Base-by-base conservation (phyloP, 2,113 vertebrate species). In the Syngnathus scovelli region DNA sequence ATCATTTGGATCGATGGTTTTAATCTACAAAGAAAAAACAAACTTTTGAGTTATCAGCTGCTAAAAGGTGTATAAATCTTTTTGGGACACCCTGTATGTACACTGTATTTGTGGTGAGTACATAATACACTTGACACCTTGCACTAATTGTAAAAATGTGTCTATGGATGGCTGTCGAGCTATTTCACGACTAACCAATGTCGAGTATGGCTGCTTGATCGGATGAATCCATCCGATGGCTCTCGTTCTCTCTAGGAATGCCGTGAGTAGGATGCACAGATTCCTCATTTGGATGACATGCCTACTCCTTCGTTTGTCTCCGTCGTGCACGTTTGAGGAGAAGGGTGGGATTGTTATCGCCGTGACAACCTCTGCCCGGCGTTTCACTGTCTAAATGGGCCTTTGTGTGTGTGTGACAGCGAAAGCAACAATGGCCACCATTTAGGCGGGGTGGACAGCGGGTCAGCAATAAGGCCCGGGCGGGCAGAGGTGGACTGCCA, bases 401-500 rank as follows among this genome's bases (percentile, higher is more conserved):
- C 85, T 85, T 33, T 86, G 81, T 91, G 86, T 67, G 56, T 70
- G 36, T 71, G 41, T 43, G 48, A 83, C 71, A 77, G 81, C 68
- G 46, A 60, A 38, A 58, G 44, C 65, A 85, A 92, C 91, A 92
- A 92, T 89, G 88, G 77, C 70, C 48, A 66, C 44, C 74, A 88
- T 91, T 90, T 91, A 90, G 78, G 69, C 62, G 33, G 71, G 69
- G 76, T 62, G 76, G 79, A 66, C 77, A 85, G 89, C 82, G 88
- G 82, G 88, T 70, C 83, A 81, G 82, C 75, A 62, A 83, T 81
- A 83, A 81, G 83, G 72, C 79, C 48, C 37, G 77, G 87, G 87
- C 90, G 92, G 55, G 71, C 77, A 86, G 88, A 80, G 86, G 91
- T 89, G 89, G 87, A 85, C 78, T 83, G 83, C 71, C 84, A 88